Base-by-base conservation (phyloP, 2,888 invertebrate species). In the Polymixis lichenea region DNA sequence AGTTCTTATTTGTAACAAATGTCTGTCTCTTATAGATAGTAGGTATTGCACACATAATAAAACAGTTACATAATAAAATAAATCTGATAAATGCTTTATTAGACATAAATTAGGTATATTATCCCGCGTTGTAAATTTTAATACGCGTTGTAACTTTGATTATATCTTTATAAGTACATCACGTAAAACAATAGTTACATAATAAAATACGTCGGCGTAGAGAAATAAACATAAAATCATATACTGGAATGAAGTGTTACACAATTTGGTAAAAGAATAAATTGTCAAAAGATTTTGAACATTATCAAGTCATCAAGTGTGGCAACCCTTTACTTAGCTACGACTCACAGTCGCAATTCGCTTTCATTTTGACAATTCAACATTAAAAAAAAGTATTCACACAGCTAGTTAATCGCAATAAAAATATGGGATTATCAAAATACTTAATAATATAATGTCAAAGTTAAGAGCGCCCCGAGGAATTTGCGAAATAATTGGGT, bases 241-340 rank as follows among this genome's bases (percentile, higher is more conserved):
- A 65, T 64, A 72, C 61, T 86, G 86, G 86, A 86, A 86, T 86
- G 86, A 86, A 85, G 60, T 62, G 73, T 86, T 86, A 83, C 78
- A 74, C 7, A 74, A 66, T 72, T 79, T 75, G 69, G 49, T 75
- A 76, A 72, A 77, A 38, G 6, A 15, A 53, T 46, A n/a, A 13
- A 51, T 13, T 19, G 13, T 32, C 8, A 65, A n/a, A 56, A 13
- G n/a, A 28, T 38, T 49, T 53, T 6, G 25, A 53, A 58, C 3
- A 64, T 17, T n/a, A n/a, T n/a, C n/a, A n/a, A n/a, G n/a, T n/a
- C n/a, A 11, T 51, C 22, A 7, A 51, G 49, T 49, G 22, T 70
- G 28, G 43, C 22, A 56, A 46, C 43, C 43, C 43, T 43, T 11
- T 43, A 43, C 11, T 38, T 43, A 77, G 19, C 19, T 53, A 51